Conservation (phyloP, 2,797 vertebrate genomes). For the Australoheros facetus region DNA sequence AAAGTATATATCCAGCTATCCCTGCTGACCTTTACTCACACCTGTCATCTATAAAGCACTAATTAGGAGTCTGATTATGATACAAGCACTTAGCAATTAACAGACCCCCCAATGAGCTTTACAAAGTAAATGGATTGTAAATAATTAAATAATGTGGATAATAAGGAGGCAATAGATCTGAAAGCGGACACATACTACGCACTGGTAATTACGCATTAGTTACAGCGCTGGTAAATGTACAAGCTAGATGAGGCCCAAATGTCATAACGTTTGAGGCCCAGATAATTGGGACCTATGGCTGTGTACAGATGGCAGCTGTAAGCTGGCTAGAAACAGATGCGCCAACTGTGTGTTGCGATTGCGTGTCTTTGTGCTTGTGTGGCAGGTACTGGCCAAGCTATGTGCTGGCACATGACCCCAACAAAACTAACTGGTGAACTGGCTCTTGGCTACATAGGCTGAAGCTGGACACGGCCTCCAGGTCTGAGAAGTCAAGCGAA, state of each 20-base stretch:
- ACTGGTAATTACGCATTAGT: too few species aligned
- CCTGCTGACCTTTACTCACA: neutral
- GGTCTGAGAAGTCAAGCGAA: neutral
- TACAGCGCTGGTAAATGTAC: neutral
- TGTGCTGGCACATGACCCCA: neutral
- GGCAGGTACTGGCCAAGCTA: neutral
- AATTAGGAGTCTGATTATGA: neutral
- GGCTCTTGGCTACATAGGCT: neutral
- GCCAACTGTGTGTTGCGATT: neutral
- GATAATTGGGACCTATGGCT: neutral
- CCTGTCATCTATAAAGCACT: neutral
- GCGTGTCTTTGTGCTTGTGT: neutral
- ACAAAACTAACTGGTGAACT: neutral
- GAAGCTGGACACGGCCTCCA: neutral
- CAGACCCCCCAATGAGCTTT: neutral
- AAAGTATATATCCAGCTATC: neutral
- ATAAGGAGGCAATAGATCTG: neutral
- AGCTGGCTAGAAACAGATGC: neutral
- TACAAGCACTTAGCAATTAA: neutral
- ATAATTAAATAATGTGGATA: neutral
- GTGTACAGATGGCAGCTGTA: neutral
- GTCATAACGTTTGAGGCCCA: too few species aligned
- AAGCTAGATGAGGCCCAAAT: neutral
- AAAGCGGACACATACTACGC: neutral
- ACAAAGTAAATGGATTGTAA: neutral